Conservation (phyloP, 2,113 vertebrate species). For the Tyto alba region DNA sequence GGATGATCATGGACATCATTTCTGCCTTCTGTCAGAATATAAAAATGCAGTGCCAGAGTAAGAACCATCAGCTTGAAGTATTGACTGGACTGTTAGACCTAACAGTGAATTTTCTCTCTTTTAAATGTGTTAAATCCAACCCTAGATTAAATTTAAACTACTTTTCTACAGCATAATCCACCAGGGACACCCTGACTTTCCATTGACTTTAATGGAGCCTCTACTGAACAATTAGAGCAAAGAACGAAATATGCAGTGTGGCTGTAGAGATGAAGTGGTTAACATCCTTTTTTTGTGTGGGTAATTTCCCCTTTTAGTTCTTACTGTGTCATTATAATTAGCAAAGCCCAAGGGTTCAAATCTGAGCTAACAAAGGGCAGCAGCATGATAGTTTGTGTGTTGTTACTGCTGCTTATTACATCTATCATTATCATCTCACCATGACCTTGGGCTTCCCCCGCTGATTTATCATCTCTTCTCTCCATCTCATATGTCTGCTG, state of each 20-base stretch:
- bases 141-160: constrained; percentile 61
- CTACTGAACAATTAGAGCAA: constrained; percentile 44
- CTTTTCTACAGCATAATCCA: constrained; percentile 35
- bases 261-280: constrained; percentile 4
- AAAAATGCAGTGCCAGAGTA: background rate
- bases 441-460: background rate
- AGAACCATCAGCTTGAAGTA: constrained; percentile 9
- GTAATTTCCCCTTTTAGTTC: constrained; percentile 37
- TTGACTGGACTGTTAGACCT: constrained; percentile 41
- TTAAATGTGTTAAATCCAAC: constrained; percentile 52
- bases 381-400: background rate
- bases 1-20: background rate
- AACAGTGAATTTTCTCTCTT: constrained; percentile 51
- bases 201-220: constrained; percentile 43
- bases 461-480: background rate
- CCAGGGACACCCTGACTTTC: constrained; percentile 30
- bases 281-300: background rate
- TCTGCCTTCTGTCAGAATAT: constrained; percentile 20
- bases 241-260: background rate
- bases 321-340: constrained; percentile 40
- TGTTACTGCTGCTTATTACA: constrained; percentile 19
- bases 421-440: background rate
- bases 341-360: constrained; percentile 27
- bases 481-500: background rate
- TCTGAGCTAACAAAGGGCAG: constrained; percentile 12